Evolutionary conservation across 2,888 invertebrate species (phyloP), one percentile per base, ranked within the genome.

Genomic region (Meandrusa payeni): DNA sequence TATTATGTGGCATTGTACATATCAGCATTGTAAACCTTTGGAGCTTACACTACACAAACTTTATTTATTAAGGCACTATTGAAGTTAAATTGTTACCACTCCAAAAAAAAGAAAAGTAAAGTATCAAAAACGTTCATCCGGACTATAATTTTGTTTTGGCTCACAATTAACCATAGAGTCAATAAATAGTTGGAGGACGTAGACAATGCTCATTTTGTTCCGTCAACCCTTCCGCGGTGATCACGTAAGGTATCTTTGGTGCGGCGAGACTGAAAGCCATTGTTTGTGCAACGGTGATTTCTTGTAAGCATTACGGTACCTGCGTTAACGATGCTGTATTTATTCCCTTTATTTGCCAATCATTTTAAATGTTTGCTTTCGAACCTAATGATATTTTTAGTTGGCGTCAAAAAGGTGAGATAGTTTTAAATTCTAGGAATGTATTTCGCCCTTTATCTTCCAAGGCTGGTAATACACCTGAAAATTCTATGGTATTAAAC

Each of bases 91-190:
- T 3, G 15, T 3, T 11, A 10, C 9, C 11, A 11, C 10, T 33
- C n/a, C n/a, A n/a, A n/a, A n/a, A n/a, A n/a, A n/a, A 17, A 27
- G 20, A 40, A 41, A 0, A 20, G 17, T 20, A 34, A 52, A 64
- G 55, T 59, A 61, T 65, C 65, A 64, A 67, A 41, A 42, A 5
- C 9, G n/a, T 7, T 40, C 3, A 3, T 13, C 22, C 46, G 34
- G 11, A 36, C 33, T 59, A 54, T 12, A 56, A 46, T 50, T 66
- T 62, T 78, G 69, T 76, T 77, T 74, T 69, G 69, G 52, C 63
- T 55, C 55, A 60, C 67, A 74, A 76, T 72, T 71, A 75, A 72
- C 70, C 69, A 55, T 59, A 55, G 54, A 53, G 56, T 60, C 63
- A 69, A 73, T 67, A 73, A 65, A 64, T 54, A 53, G 33, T 38